phyloP scores from a whole-genome alignment of 2,797 vertebrate genomes.

The Cottoperca gobio region DNA sequence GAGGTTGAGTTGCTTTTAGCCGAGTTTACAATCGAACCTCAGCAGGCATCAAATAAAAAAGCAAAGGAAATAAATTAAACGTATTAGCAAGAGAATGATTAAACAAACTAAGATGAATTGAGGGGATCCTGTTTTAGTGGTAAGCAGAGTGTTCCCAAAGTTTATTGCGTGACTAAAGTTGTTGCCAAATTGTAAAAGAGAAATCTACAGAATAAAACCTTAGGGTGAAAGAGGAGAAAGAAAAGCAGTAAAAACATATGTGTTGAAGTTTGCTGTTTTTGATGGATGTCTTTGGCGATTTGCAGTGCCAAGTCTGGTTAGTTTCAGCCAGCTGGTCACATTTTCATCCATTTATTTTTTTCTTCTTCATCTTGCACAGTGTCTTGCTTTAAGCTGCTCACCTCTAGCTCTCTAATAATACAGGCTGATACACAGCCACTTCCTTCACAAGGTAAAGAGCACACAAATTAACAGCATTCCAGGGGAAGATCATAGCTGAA shows the following conservation, averaged over 20 bases:
- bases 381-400: constrained; percentile 39
- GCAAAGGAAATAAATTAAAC: constrained; percentile 14
- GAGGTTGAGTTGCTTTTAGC: constrained; percentile 5
- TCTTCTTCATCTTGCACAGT: constrained; percentile 14
- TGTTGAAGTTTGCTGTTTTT: constrained; percentile 46
- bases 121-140: constrained; percentile 12
- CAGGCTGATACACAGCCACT: constrained; percentile 37
- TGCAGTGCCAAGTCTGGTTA: constrained; percentile 63
- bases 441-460: constrained; percentile 52
- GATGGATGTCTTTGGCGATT: constrained; percentile 58
- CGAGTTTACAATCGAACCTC: constrained; percentile 11
- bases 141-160: constrained; percentile 40
- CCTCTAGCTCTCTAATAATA: constrained; percentile 46
- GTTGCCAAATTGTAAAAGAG: constrained; percentile 44
- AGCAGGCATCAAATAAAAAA: constrained; percentile 26
- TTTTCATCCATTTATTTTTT: constrained; percentile 42
- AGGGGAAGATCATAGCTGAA: constrained; percentile 35
- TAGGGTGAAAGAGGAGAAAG: constrained; percentile 39
- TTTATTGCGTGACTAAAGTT: constrained; percentile 67
- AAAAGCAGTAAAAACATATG: constrained; percentile 42
- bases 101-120: constrained; percentile 10
- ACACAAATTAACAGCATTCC: constrained; percentile 38
- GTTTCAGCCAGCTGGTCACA: constrained; percentile 64
- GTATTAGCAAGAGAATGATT: constrained; percentile 16
- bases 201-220: constrained; percentile 29